Percentiles rank a stretch among this genome's conserved stretches.
phyloP scores from a whole-genome alignment of 30 jellyfish, hydroid and myxozoan species.

The Cassiopea xamachana region DNA sequence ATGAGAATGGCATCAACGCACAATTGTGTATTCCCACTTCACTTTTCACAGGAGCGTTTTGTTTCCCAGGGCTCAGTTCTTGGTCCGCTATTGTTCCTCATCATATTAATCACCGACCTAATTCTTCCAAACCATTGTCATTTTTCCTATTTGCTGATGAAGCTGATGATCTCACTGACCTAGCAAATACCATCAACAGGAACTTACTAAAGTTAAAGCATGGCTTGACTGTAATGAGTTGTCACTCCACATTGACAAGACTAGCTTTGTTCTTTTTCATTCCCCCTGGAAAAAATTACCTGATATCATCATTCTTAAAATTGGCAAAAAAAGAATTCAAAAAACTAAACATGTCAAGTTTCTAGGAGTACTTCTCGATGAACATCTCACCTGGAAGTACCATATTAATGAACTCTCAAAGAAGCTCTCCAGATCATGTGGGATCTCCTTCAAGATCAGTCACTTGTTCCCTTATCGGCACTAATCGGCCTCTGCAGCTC shows the following conservation, averaged over 20 bases:
- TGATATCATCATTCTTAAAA: background rate
- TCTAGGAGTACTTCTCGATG: constrained; percentile 28
- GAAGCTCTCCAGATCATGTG: background rate
- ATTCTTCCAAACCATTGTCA: too few relatives aligned
- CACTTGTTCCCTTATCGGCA: background rate
- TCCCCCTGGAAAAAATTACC: background rate
- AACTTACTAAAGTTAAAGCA: too few relatives aligned
- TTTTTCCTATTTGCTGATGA: too few relatives aligned
- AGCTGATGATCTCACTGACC: too few relatives aligned
- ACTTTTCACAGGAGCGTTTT: too few relatives aligned
- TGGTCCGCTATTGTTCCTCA: too few relatives aligned
- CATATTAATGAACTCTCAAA: background rate
- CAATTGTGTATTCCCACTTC: too few relatives aligned
- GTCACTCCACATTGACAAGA: background rate
- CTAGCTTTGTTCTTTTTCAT: background rate
- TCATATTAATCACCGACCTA: too few relatives aligned
- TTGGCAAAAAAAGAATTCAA: constrained; percentile 11
- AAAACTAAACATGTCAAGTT: constrained; percentile 14
- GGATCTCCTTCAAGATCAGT: too few relatives aligned
- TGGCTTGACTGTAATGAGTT: constrained; percentile 29
- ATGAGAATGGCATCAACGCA: too few relatives aligned
- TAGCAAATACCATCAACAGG: too few relatives aligned
- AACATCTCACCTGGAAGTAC: constrained; percentile 1
- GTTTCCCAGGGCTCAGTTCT: too few relatives aligned
- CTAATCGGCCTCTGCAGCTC: background rate